These are phyloP conservation scores for Cygnus buccinator DNA, from an alignment of 2,113 vertebrate genomes.

Conservation along the genomic window DNA sequence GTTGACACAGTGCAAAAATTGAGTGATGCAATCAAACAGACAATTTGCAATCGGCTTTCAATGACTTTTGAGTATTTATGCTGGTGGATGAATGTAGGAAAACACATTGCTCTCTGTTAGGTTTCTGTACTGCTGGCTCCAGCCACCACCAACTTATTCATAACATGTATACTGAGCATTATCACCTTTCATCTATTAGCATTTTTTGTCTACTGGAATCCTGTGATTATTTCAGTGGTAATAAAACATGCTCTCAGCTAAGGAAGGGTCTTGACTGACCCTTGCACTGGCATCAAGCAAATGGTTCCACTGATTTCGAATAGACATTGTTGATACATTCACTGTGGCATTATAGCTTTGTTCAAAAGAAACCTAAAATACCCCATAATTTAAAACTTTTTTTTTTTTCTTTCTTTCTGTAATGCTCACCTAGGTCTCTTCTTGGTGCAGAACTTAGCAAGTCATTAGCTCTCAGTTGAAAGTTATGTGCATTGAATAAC, in stretches of 20 bases:
- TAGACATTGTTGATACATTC: conserved; percentile 44
- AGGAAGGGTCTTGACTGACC: conserved; percentile 7
- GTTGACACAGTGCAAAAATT: not conserved
- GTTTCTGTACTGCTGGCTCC: not conserved
- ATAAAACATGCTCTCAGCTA: not conserved
- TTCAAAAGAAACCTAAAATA: conserved; percentile 42
- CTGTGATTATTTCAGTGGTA: not conserved
- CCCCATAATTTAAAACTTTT: conserved; percentile 32
- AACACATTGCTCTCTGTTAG: not conserved
- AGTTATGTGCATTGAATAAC: conserved; percentile 34
- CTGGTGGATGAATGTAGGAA: not conserved
- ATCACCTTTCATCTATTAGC: not conserved
- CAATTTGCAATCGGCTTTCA: not conserved
- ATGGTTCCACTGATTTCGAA: conserved; percentile 50
- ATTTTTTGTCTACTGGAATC: conserved; percentile 7
- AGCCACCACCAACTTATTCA: not conserved
- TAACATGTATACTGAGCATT: not conserved
- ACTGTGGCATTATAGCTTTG: not conserved
- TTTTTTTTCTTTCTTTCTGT: not conserved
- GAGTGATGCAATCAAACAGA: not conserved
- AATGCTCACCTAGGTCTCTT: conserved; percentile 4
- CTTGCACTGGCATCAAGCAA: conserved; percentile 21
- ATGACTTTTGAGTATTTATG: not conserved
- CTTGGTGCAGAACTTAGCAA: conserved; percentile 12
- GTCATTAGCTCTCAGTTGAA: conserved; percentile 50